These are phyloP conservation scores for Cryptotis parvus DNA, from an alignment of 2,113 vertebrate genomes.

Conservation along the genomic window DNA sequence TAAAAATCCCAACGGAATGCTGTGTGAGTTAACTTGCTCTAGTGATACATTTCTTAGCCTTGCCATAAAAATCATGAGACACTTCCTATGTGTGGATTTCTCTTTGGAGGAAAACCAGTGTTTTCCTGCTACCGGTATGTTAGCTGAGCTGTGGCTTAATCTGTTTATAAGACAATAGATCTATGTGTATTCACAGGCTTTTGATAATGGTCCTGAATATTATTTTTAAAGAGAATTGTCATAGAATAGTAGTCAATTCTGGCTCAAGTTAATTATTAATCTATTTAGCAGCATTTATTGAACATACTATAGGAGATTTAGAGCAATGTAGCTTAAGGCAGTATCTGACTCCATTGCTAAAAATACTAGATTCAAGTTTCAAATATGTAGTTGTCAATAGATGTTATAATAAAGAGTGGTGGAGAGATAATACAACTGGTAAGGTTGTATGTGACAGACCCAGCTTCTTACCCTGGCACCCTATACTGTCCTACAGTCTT, in stretches of 20 bases:
- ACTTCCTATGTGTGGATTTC: not conserved
- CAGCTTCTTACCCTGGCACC: no score
- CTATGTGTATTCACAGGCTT: not conserved
- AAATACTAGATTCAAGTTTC: conserved; percentile 34
- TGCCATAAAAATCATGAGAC: not conserved
- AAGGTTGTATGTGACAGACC: no score
- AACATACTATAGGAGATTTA: not conserved
- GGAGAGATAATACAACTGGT: not conserved
- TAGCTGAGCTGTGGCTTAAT: not conserved
- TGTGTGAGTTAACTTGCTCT: conserved; percentile 35
- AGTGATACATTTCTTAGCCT: conserved; percentile 28
- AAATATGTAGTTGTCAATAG: conserved; percentile 43
- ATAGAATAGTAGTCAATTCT: conserved; percentile 32
- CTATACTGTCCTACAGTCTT: no score
- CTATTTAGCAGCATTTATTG: conserved; percentile 20
- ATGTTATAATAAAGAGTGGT: not conserved
- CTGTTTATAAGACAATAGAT: conserved; percentile 41
- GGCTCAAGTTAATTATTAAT: conserved; percentile 46
- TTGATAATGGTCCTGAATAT: not conserved
- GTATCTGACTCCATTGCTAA: conserved; percentile 22
- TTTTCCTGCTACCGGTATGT: not conserved
- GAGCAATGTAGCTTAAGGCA: not conserved
- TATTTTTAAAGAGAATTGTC: not conserved
- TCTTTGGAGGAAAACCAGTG: conserved; percentile 40
- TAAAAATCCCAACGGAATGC: conserved; percentile 43